Percentiles rank a stretch among this genome's conserved stretches.
Evolutionary conservation across 1,140 invertebrate genomes (phyloP).

Genomic region (Wasmannia auropunctata): DNA sequence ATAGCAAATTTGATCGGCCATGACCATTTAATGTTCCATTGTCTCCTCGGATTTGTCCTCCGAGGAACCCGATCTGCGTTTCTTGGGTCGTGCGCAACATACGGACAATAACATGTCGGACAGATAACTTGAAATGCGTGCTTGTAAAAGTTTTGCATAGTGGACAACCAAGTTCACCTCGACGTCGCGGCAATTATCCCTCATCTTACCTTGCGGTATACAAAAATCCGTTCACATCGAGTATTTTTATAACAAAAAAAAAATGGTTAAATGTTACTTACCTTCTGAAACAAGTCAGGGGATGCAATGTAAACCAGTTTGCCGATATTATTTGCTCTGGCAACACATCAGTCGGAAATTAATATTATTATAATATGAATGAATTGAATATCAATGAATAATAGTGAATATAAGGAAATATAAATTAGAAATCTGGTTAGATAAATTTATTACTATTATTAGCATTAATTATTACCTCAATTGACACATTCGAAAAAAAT

Average conservation of each 20-base stretch:
- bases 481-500: not conserved
- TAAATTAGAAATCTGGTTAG: not conserved
- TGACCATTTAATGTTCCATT: slow-evolving; percentile 69
- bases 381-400: not conserved
- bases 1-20: slow-evolving; percentile 12
- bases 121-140: slow-evolving; percentile 46
- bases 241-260: not conserved
- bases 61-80: not conserved
- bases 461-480: not conserved
- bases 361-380: not conserved
- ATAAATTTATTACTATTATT: not conserved
- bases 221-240: not conserved
- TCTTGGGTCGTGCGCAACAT: slow-evolving; percentile 42
- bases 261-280: not conserved
- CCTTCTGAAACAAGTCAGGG: not conserved
- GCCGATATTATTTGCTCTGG: not conserved
- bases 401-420: not conserved
- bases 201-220: not conserved
- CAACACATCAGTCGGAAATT: not conserved
- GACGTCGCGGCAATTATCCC: not conserved
- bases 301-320: not conserved
- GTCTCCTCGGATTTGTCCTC: slow-evolving; percentile 64
- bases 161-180: not conserved
- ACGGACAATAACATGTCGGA: slow-evolving; percentile 32
- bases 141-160: not conserved